Conservation (phyloP, 2,113 vertebrate species). For the Rhea pennata region DNA sequence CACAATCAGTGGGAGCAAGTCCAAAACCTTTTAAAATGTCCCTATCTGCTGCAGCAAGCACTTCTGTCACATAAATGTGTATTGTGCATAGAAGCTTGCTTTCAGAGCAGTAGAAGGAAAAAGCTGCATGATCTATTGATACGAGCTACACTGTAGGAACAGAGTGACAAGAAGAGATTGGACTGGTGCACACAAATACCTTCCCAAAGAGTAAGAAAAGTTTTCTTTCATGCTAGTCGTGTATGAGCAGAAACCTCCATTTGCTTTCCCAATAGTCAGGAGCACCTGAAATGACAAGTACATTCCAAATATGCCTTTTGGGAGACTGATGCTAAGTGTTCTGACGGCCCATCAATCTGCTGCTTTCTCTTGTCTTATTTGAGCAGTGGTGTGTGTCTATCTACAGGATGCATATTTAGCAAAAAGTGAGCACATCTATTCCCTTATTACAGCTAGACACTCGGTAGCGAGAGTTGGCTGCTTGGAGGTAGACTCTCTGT, state of each 20-base stretch:
- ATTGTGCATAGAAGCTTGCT: not conserved
- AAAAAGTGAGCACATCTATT: not conserved
- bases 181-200: not conserved
- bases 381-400: slow-evolving; percentile 23
- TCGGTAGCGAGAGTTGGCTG: not conserved
- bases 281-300: not conserved
- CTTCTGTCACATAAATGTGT: not conserved
- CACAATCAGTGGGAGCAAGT: not conserved
- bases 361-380: not conserved
- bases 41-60: not conserved
- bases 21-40: not conserved
- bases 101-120: not conserved
- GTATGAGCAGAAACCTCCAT: not conserved
- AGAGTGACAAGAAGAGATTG: not conserved
- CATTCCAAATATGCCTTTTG: not conserved
- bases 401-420: slow-evolving; percentile 15
- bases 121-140: not conserved
- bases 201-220: slow-evolving; percentile 4
- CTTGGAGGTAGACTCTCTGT: not conserved
- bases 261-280: not conserved
- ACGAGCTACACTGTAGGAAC: not conserved
- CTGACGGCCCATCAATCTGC: not conserved
- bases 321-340: not conserved
- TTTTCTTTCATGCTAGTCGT: not conserved
- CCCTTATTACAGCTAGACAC: not conserved